A percentile compares a stretch with the other conserved stretches of the same genome.
These are phyloP conservation scores for Spodoptera picta DNA, from an alignment of 2,888 invertebrate genomes.

Conservation along the genomic window DNA sequence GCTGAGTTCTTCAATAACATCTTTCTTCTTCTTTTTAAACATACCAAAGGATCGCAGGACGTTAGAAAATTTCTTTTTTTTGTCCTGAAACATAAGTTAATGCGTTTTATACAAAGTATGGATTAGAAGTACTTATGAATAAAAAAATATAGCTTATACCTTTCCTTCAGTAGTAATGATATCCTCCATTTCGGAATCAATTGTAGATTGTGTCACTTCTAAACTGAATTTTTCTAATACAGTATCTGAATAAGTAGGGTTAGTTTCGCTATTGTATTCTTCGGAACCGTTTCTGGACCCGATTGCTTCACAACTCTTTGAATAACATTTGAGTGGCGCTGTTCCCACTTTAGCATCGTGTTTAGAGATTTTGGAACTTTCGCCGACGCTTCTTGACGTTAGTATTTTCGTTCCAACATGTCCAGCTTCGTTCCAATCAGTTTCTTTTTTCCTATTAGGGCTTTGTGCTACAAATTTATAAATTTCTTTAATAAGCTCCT, in stretches of 20 bases:
- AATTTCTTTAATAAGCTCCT: constrained; percentile 81
- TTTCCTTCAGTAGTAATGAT: constrained; percentile 52
- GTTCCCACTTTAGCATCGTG: constrained; percentile 78
- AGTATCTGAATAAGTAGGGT: constrained; percentile 77
- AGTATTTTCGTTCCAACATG: constrained; percentile 35
- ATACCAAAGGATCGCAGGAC: constrained; percentile 71
- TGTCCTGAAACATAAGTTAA: constrained; percentile 64
- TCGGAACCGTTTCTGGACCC: constrained; percentile 67
- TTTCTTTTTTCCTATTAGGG: constrained; percentile 57
- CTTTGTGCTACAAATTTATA: constrained; percentile 78
- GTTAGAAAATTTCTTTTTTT: constrained; percentile 68
- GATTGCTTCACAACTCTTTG: constrained; percentile 83
- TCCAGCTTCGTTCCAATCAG: constrained; percentile 29
- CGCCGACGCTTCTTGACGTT: constrained; percentile 71
- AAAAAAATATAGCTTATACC: constrained; percentile 13
- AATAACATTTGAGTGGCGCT: constrained; percentile 71
- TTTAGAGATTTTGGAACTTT: constrained; percentile 64
- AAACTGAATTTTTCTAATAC: constrained; percentile 74
- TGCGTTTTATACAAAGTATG: neutral
- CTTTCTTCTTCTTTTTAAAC: constrained; percentile 73
- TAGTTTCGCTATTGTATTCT: constrained; percentile 62
- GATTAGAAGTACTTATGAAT: neutral
- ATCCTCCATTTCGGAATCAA: constrained; percentile 68
- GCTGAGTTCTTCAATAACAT: constrained; percentile 72
- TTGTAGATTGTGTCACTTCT: constrained; percentile 66